Evolutionary conservation across 2,797 vertebrate species (phyloP).

Genomic region (Loris lydekkerianus): DNA sequence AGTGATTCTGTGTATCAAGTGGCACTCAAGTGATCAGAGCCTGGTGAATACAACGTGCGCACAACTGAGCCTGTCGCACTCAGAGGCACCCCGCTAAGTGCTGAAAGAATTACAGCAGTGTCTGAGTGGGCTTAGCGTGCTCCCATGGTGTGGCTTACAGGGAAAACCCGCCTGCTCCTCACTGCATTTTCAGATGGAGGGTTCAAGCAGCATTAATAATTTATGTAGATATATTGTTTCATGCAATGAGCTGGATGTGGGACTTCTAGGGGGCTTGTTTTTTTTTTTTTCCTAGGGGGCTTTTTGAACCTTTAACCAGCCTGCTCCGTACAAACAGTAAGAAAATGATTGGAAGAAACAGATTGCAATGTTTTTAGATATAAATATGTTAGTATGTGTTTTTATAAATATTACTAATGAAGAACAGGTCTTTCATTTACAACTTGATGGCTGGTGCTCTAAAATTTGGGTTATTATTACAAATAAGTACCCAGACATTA

Average conservation of each 20-base stretch:
- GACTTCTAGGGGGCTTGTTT: background rate
- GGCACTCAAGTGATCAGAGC: slow-evolving; percentile 28
- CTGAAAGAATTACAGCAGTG: slow-evolving; percentile 53
- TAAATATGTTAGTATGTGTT: background rate
- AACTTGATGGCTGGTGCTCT: background rate
- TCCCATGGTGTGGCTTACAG: slow-evolving; percentile 64
- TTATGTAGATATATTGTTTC: slow-evolving; percentile 61
- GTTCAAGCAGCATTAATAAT: slow-evolving; percentile 73
- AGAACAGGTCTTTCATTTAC: slow-evolving; percentile 10
- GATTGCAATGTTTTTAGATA: background rate
- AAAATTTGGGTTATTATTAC: background rate
- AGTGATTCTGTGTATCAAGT: slow-evolving; percentile 64
- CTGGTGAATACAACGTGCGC: background rate
- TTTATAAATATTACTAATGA: slow-evolving; percentile 28
- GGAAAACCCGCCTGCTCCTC: slow-evolving; percentile 50
- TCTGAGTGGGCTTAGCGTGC: slow-evolving; percentile 51
- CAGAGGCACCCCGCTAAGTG: slow-evolving; percentile 49
- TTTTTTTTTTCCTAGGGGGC: background rate
- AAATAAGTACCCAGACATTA: background rate
- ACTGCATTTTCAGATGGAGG: slow-evolving; percentile 1
- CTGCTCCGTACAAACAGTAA: background rate
- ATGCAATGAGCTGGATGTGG: background rate
- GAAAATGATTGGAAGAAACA: slow-evolving; percentile 33
- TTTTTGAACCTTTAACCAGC: slow-evolving; percentile 22
- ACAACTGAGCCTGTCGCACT: background rate